These are phyloP conservation scores for Amphiprion ocellaris DNA, from an alignment of 2,113 vertebrate genomes.

Conservation along the genomic window DNA sequence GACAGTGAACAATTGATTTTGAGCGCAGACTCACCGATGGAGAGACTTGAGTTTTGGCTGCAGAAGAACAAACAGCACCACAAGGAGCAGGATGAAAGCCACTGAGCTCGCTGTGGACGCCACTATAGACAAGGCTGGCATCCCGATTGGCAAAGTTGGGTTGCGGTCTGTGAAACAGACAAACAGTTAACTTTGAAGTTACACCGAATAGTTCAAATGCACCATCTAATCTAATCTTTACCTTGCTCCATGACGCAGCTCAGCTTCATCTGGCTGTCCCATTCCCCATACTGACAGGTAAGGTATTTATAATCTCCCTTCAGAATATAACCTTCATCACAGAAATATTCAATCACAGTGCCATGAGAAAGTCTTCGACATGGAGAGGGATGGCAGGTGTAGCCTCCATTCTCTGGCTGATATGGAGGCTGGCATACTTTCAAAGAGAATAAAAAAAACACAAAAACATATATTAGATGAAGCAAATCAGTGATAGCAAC, in stretches of 20 bases:
- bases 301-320: conserved; percentile 98
- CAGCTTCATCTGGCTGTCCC: conserved; percentile 94
- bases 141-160: conserved; percentile 87
- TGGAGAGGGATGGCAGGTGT: conserved; percentile 93
- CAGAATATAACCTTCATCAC: conserved; percentile 94
- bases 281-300: conserved; percentile 95
- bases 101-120: conserved; percentile 97
- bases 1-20: neutral
- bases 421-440: conserved; percentile 93
- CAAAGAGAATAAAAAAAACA: neutral
- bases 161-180: conserved; percentile 84
- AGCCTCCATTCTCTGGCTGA: conserved; percentile 95
- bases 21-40: conserved; percentile 88
- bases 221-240: conserved; percentile 56
- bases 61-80: conserved; percentile 96
- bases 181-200: neutral
- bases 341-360: conserved; percentile 97
- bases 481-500: no score
- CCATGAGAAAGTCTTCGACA: conserved; percentile 90
- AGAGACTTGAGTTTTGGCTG: conserved; percentile 98
- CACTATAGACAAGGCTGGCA: conserved; percentile 94
- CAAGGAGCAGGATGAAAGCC: conserved; percentile 93
- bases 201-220: neutral
- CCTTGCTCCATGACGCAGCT: conserved; percentile 94
- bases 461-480: no score